Base-by-base conservation (phyloP, 2,888 invertebrate genomes). In the Lycophotia porphyrea region DNA sequence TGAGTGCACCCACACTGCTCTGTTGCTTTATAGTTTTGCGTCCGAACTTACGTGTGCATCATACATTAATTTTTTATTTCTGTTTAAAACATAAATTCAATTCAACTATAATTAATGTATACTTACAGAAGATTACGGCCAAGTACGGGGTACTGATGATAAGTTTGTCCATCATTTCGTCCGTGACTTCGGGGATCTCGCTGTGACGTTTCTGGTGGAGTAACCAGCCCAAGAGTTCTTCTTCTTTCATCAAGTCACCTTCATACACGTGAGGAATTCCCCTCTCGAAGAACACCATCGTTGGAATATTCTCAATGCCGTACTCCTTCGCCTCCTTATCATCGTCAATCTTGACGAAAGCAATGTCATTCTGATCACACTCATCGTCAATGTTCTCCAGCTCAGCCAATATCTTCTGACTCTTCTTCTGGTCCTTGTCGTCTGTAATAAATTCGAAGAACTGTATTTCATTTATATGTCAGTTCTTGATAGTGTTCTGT, bases 331-430 rank as follows among this genome's bases (percentile, higher is more conserved):
- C 99, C 93, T 99, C 98, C 77, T 97, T 97, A 82, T 98, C 98
- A 90, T 99, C 98, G 91, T 98, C 98, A 89, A 99, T 99, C 94
- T 99, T 99, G 13, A 99, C 99, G 92, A 99, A 99, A 70, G 98
- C 98, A 88, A 99, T 99, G 91, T 98, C 98, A 92, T 99, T 98
- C 91, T 98, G 98, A 93, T 99, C 99, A 94, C 98, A 98, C 92
- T 99, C 99, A 91, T 99, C 99, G 91, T 99, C 99, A 88, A 99
- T 99, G 92, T 98, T 99, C 95, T 99, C 99, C 89, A 99, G 95
- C 93, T 98, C 99, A 71, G 97, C 95, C 82, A 99, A 96, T 77
- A 98, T 97, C 94, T 98, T 98, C 93, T 98, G 98, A 92, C 98
- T 98, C 94, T 98, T 98, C 96, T 98, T 98, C 93, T 99, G 98